A percentile compares a stretch with the other conserved stretches of the same genome.
phyloP scores from a whole-genome alignment of 2,113 vertebrate species.

The Muscicapa adusta region DNA sequence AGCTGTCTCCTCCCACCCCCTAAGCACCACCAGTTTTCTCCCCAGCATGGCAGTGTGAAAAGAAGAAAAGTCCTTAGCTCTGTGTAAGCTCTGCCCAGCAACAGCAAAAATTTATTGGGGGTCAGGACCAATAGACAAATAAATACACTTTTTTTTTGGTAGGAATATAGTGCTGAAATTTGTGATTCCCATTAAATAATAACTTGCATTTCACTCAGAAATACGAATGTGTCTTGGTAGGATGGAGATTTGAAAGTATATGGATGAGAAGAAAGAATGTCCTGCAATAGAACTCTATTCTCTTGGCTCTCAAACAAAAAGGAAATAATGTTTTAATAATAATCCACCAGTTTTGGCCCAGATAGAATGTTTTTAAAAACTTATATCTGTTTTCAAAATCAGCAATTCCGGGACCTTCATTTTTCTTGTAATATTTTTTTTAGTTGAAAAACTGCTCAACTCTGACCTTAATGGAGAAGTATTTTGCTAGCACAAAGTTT shows the following conservation, averaged over 20 bases:
- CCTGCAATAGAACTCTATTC: background rate
- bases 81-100: background rate
- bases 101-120: background rate
- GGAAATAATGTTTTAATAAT: background rate
- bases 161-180: background rate
- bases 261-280: background rate
- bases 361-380: background rate
- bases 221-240: background rate
- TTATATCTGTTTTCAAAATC: background rate
- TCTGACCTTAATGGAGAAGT: background rate
- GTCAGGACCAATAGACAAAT: background rate
- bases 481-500: background rate
- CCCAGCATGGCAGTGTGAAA: fast-evolving
- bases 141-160: background rate
- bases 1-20: background rate
- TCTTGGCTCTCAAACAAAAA: background rate
- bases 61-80: background rate
- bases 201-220: background rate
- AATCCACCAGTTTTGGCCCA: background rate
- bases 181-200: background rate
- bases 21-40: fast-evolving
- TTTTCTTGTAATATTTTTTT: background rate
- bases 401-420: background rate
- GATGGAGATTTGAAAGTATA: background rate
- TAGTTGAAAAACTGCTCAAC: background rate